Percentiles rank a stretch among this genome's conserved stretches.
phyloP scores from a whole-genome alignment of 2,888 invertebrate genomes.

The Quadroppia sp. region DNA sequence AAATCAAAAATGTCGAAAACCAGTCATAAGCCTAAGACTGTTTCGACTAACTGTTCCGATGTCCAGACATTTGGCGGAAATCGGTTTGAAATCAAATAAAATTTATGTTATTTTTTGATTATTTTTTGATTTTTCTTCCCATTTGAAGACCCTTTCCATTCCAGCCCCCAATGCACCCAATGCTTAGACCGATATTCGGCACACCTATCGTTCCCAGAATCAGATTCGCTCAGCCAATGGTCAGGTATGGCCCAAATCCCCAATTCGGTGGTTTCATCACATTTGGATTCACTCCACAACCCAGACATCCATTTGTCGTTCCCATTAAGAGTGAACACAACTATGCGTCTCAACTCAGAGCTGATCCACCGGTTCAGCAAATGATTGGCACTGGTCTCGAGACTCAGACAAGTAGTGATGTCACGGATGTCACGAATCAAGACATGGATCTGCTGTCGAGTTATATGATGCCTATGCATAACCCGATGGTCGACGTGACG shows the following conservation, averaged over 20 bases:
- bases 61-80: neutral
- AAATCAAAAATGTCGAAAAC: conserved; percentile 24
- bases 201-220: neutral
- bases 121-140: neutral
- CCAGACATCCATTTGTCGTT: neutral
- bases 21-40: neutral
- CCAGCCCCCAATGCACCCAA: neutral
- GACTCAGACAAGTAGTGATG: neutral
- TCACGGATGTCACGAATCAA: neutral
- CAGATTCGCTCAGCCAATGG: neutral
- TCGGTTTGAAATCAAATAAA: neutral
- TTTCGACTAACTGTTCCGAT: neutral
- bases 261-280: conserved; percentile 1
- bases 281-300: neutral
- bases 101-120: neutral
- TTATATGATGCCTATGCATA: conserved; percentile 4
- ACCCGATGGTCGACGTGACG: neutral
- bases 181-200: conserved; percentile 15
- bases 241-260: neutral
- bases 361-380: neutral
- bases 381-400: neutral
- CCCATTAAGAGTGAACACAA: neutral
- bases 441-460: neutral
- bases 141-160: neutral
- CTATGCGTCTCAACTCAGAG: neutral